Evolutionary conservation across 2,797 vertebrate species (phyloP).

Genomic region (Thalassophryne amazonica): DNA sequence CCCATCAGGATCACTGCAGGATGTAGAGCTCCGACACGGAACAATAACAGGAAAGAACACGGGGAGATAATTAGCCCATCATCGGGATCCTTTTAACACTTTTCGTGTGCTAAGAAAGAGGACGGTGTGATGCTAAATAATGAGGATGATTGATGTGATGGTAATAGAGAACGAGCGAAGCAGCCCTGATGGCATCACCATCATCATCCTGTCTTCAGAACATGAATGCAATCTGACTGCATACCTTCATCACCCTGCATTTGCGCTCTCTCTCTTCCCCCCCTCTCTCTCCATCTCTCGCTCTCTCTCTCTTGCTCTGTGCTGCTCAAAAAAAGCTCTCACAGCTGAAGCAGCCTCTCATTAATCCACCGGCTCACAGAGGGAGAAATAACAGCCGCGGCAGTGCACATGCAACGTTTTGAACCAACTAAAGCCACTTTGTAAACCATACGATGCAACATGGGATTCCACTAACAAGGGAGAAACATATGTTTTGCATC

Average conservation of each 20-base stretch:
- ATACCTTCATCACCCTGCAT: slow-evolving; percentile 49
- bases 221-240: slow-evolving; percentile 22
- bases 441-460: background rate
- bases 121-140: slow-evolving; percentile 34
- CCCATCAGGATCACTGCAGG: slow-evolving; percentile 16
- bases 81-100: slow-evolving; percentile 39
- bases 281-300: too few species aligned
- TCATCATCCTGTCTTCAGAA: slow-evolving; percentile 9
- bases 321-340: slow-evolving; percentile 56
- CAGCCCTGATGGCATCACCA: slow-evolving; percentile 7
- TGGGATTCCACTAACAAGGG: slow-evolving; percentile 1
- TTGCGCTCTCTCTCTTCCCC: too few species aligned
- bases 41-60: slow-evolving; percentile 6
- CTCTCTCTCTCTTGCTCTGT: background rate
- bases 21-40: slow-evolving; percentile 11
- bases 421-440: background rate
- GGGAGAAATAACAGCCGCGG: slow-evolving; percentile 3
- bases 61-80: slow-evolving; percentile 40
- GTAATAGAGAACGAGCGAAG: slow-evolving; percentile 37
- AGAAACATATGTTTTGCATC: background rate
- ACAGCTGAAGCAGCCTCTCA: slow-evolving; percentile 54
- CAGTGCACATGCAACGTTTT: background rate
- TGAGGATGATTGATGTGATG: slow-evolving; percentile 30
- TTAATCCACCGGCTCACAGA: slow-evolving; percentile 48
- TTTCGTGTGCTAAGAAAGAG: slow-evolving; percentile 25